These are phyloP conservation scores for Eurosta solidaginis DNA, from an alignment of 1,140 invertebrate genomes.

Conservation along the genomic window DNA sequence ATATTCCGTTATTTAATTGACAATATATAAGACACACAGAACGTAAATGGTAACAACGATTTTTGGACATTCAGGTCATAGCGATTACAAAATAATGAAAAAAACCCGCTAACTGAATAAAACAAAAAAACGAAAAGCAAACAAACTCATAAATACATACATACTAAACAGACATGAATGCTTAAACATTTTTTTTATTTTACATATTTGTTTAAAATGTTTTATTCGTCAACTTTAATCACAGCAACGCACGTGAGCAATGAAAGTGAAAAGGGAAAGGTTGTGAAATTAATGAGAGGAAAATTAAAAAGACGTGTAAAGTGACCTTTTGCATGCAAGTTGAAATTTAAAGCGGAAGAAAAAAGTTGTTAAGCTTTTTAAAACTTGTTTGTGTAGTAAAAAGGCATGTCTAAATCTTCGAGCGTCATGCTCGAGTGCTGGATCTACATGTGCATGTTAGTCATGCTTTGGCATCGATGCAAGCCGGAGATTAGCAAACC, in stretches of 20 bases:
- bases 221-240: background rate
- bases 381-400: background rate
- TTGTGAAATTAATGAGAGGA: background rate
- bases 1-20: background rate
- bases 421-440: background rate
- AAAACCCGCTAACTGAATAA: background rate
- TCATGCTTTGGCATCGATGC: background rate
- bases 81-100: conserved; percentile 15
- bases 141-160: conserved; percentile 1
- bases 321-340: background rate
- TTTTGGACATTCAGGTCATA: background rate
- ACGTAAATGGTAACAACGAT: conserved; percentile 13
- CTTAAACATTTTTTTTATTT: no score
- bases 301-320: background rate
- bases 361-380: background rate
- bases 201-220: no score
- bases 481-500: background rate
- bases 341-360: background rate
- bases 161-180: background rate
- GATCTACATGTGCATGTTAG: no score
- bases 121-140: conserved; percentile 9
- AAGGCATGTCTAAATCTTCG: background rate
- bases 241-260: background rate
- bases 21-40: conserved; percentile 9
- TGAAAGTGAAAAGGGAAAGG: background rate